Evolutionary conservation across 2,113 vertebrate species (phyloP).

Genomic region (Chaetorhynchus papuensis): DNA sequence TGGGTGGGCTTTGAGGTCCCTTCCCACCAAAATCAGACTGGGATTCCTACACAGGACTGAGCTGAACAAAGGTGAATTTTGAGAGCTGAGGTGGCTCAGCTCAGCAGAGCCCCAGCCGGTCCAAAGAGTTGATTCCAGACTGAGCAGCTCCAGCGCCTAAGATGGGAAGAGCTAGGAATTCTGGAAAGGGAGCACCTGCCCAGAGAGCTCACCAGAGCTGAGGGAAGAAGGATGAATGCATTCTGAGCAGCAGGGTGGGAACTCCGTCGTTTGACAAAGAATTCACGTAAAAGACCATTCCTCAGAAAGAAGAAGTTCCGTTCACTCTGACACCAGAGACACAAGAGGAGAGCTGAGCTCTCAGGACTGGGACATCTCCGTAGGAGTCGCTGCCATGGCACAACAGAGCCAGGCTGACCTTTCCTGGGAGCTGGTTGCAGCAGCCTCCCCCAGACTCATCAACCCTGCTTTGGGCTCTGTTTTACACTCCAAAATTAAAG

Average conservation of each 20-base stretch:
- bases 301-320: not conserved
- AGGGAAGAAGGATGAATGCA: not conserved
- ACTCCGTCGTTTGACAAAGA: fast-evolving
- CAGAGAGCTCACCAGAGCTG: not conserved
- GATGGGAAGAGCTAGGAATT: not conserved
- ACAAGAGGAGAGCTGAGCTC: not conserved
- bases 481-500: not conserved
- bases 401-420: not conserved
- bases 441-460: not conserved
- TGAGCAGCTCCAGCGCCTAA: not conserved
- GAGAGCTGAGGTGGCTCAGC: not conserved
- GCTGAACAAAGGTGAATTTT: not conserved
- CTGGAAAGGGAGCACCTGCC: not conserved
- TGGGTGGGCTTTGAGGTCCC: not conserved
- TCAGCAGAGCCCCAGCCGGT: not conserved
- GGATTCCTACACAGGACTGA: not conserved
- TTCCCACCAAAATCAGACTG: not conserved
- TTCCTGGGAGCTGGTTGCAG: not conserved
- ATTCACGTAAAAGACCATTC: not conserved
- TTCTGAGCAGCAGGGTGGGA: not conserved
- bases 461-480: not conserved
- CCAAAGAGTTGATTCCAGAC: not conserved
- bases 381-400: no score
- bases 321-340: fast-evolving
- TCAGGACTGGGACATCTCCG: fast-evolving